Conservation (phyloP, 2,888 invertebrate species). For the Acronicta psi region DNA sequence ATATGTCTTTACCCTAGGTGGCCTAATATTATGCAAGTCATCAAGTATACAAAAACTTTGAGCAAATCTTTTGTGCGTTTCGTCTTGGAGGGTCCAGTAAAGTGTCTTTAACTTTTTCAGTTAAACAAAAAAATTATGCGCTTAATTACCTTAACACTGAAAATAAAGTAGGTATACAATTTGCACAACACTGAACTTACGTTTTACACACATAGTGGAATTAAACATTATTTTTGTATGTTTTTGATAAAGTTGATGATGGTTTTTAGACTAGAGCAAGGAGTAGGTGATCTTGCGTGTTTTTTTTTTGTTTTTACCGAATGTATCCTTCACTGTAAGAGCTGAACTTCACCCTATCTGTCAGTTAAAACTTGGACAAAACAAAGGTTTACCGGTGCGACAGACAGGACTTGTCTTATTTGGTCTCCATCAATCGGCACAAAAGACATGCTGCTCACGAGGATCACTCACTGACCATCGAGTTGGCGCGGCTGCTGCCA, state of each 20-base stretch:
- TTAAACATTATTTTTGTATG: background rate
- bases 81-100: constrained; percentile 49
- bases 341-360: constrained; percentile 32
- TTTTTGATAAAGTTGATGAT: background rate
- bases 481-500: constrained; percentile 83
- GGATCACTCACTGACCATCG: constrained; percentile 82
- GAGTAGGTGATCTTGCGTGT: background rate
- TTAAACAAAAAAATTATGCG: constrained; percentile 5
- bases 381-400: constrained; percentile 35
- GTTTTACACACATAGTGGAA: background rate
- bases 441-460: constrained; percentile 56
- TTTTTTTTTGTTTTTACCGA: constrained; percentile 1
- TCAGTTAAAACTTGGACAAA: constrained; percentile 36
- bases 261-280: background rate
- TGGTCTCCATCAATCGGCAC: constrained; percentile 40
- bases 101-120: constrained; percentile 14
- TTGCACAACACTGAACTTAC: constrained; percentile 10
- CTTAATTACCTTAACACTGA: background rate
- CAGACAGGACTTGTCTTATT: constrained; percentile 43
- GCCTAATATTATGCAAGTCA: constrained; percentile 51
- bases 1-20: constrained; percentile 17
- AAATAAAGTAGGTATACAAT: constrained; percentile 10
- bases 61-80: constrained; percentile 47
- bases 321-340: constrained; percentile 36
- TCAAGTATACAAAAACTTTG: constrained; percentile 42